phyloP scores from a whole-genome alignment of 35 echinoderm and acorn worm genomes.

The Diadema setosum region DNA sequence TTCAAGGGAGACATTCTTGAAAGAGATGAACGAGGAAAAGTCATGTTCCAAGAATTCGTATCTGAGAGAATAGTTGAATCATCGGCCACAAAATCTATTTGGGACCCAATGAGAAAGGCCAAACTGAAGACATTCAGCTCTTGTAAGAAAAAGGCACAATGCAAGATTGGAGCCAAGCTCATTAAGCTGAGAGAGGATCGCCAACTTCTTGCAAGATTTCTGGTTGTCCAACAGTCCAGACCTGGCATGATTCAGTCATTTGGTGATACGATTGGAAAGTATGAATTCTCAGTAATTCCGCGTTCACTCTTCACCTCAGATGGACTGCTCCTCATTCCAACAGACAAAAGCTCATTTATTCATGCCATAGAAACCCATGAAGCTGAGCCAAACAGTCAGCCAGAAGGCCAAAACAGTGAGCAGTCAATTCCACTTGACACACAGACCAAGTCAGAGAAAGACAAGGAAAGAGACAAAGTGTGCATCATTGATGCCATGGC shows the following conservation, averaged over 20 bases:
- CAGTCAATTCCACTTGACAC: neutral
- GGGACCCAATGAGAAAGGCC: neutral
- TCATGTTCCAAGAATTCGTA: neutral
- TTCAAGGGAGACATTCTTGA: conserved; percentile 3
- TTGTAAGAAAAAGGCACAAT: neutral
- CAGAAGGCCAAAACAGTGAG: neutral
- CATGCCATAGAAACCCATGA: neutral
- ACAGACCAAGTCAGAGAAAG: neutral
- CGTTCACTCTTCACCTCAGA: conserved; percentile 53
- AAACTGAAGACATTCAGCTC: conserved; percentile 1
- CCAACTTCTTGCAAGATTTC: conserved; percentile 16
- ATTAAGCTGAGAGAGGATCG: conserved; percentile 21
- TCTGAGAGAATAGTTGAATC: conserved; percentile 14
- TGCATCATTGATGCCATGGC: conserved; percentile 47
- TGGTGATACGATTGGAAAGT: conserved; percentile 34
- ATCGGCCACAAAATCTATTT: neutral
- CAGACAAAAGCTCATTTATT: conserved; percentile 28
- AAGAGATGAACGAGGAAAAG: neutral
- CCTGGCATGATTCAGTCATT: conserved; percentile 18
- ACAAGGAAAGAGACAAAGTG: neutral
- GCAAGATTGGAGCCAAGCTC: neutral
- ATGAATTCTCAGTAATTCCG: conserved; percentile 33
- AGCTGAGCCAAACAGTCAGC: neutral
- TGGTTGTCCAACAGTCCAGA: neutral
- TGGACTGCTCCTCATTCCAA: conserved; percentile 30